Evolutionary conservation across 2,888 invertebrate genomes (phyloP).

Genomic region (Lucinisca nassula): DNA sequence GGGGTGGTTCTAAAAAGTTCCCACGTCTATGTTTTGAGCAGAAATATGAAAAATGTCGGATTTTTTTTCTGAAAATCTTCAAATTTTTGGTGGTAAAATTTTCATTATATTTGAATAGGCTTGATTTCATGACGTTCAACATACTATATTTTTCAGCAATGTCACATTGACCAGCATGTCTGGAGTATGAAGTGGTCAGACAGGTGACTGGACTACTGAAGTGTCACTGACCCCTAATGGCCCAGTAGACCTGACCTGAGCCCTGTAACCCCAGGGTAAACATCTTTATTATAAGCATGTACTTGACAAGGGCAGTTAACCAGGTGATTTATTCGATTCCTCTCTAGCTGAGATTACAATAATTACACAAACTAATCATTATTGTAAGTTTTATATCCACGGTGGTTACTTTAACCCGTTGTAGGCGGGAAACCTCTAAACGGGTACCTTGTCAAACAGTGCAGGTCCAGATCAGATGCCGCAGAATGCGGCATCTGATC

Average conservation of each 20-base stretch:
- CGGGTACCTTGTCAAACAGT: no score
- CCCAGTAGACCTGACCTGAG: background rate
- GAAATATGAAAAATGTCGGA: no score
- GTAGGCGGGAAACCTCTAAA: no score
- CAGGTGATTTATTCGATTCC: background rate
- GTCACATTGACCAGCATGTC: background rate
- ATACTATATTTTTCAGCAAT: no score
- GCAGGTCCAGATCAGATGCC: no score
- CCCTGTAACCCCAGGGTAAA: background rate
- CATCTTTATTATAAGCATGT: background rate
- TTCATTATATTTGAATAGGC: no score
- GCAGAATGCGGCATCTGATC: no score
- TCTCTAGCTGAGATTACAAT: background rate
- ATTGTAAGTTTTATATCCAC: background rate
- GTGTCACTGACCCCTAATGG: background rate
- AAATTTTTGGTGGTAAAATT: no score
- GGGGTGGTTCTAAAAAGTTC: no score
- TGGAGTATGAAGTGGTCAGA: background rate
- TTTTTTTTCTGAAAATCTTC: no score
- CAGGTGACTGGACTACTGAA: background rate
- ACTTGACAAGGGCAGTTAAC: constrained; percentile 1
- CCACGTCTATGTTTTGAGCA: no score
- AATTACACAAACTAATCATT: constrained; percentile 3
- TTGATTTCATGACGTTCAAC: no score
- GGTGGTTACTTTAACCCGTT: background rate